Conservation (phyloP, 2,888 invertebrate species). For the Eupithecia pulchellata region DNA sequence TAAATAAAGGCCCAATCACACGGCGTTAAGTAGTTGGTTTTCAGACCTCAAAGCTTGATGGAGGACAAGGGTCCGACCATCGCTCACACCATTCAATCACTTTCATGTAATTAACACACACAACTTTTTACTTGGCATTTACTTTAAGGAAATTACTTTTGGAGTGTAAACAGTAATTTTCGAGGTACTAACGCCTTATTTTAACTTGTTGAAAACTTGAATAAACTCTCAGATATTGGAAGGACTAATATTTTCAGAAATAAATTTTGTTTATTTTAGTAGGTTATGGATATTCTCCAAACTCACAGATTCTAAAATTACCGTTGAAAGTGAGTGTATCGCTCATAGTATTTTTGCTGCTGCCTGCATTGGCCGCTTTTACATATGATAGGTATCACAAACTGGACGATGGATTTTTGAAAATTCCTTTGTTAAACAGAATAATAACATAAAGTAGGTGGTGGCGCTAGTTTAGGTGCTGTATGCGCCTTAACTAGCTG, state of each 20-base stretch:
- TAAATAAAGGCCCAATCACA: constrained; percentile 15
- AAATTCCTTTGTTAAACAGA: too few species aligned
- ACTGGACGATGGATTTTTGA: too few species aligned
- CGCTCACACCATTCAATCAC: constrained; percentile 63
- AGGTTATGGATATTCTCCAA: not conserved
- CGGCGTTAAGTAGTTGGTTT: constrained; percentile 29
- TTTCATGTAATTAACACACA: constrained; percentile 45
- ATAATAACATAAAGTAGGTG: too few species aligned
- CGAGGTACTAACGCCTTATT: not conserved
- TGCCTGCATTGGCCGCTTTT: too few species aligned
- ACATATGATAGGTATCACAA: too few species aligned
- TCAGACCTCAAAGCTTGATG: constrained; percentile 23
- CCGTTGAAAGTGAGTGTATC: too few species aligned
- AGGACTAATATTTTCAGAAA: not conserved
- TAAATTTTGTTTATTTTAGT: not conserved
- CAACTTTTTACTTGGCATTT: constrained; percentile 25
- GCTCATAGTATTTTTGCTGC: too few species aligned
- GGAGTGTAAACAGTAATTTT: not conserved
- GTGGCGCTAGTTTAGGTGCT: too few species aligned
- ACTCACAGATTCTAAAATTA: not conserved
- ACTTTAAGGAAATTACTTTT: constrained; percentile 15
- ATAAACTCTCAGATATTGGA: not conserved
- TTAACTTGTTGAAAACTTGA: constrained; percentile 1
- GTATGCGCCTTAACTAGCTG: too few species aligned
- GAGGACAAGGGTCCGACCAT: constrained; percentile 43